These are phyloP conservation scores for Mungos mungo DNA, from an alignment of 2,113 vertebrate species.

Conservation along the genomic window DNA sequence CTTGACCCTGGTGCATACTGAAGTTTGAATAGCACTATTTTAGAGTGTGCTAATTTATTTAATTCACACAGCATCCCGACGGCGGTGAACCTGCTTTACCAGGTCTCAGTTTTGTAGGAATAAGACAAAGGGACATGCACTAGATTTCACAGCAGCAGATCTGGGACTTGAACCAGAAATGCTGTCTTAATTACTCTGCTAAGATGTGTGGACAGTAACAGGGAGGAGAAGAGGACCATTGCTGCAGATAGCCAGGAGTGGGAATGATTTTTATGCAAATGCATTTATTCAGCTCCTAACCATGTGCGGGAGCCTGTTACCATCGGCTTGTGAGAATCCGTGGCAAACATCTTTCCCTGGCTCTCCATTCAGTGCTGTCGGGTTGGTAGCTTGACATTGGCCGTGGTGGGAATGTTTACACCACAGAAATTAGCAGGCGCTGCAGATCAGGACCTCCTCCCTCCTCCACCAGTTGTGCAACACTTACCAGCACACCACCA, in stretches of 20 bases:
- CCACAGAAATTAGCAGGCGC: neutral
- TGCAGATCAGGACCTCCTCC: neutral
- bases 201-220: neutral
- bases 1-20: neutral
- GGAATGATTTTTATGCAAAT: neutral
- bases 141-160: neutral
- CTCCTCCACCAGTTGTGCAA: neutral
- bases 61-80: neutral
- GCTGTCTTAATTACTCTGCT: neutral
- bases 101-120: neutral
- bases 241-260: neutral
- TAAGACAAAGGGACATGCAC: neutral
- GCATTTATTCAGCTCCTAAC: neutral
- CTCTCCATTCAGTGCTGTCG: neutral
- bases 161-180: neutral
- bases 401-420: neutral
- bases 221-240: neutral
- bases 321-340: rapidly evolving
- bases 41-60: neutral
- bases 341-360: neutral
- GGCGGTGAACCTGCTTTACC: neutral
- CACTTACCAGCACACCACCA: neutral
- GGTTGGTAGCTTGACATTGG: neutral
- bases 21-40: neutral
- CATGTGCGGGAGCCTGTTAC: neutral